Evolutionary conservation across 2,797 vertebrate species (phyloP).

Genomic region (Tiaroga cobitis): DNA sequence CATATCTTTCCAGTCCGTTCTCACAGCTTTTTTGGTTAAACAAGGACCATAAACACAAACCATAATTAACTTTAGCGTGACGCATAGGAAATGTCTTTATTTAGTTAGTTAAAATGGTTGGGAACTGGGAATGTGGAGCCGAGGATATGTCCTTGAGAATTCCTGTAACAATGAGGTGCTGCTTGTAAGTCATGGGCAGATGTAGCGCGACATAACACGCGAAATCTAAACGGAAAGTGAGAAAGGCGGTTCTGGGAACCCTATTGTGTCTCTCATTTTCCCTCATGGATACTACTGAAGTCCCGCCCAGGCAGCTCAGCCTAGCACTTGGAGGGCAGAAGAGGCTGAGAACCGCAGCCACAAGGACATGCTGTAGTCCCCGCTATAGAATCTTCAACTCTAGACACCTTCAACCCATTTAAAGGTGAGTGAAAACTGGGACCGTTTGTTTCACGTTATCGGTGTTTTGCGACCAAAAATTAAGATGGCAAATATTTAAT

Average conservation of each 20-base stretch:
- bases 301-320: slow-evolving; percentile 35
- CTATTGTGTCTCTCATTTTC: neutral
- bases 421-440: slow-evolving; percentile 43
- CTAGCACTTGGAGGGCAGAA: slow-evolving; percentile 19
- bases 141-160: slow-evolving; percentile 9
- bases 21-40: neutral
- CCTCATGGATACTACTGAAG: slow-evolving; percentile 1
- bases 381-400: slow-evolving; percentile 29
- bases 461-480: neutral
- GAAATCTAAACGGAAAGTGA: slow-evolving; percentile 16
- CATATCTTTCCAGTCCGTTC: neutral
- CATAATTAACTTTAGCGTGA: slow-evolving; percentile 19
- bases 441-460: neutral
- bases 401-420: slow-evolving; percentile 11
- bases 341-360: slow-evolving; percentile 31
- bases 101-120: neutral
- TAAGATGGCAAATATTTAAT: neutral
- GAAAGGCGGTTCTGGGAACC: slow-evolving; percentile 12
- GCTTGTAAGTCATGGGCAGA: slow-evolving; percentile 15
- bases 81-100: slow-evolving; percentile 21
- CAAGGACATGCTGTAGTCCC: slow-evolving; percentile 54
- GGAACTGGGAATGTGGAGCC: neutral
- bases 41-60: neutral
- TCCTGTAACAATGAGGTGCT: slow-evolving; percentile 4
- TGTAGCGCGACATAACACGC: neutral